Base-by-base conservation (phyloP, 2,113 vertebrate species). In the Pogonocichla stellata region DNA sequence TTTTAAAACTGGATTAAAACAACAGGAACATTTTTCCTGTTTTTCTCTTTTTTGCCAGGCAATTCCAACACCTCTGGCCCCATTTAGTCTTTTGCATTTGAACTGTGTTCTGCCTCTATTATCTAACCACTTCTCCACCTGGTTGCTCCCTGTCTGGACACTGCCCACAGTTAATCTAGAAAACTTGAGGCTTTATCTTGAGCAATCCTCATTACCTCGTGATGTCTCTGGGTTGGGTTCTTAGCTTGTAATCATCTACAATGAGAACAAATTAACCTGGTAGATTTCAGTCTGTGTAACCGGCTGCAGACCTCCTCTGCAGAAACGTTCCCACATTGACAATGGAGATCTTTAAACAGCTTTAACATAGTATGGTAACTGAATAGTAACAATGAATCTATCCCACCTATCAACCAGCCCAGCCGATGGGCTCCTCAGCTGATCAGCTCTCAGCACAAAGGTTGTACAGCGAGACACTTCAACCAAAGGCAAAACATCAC, bases 371-470 rank as follows among this genome's bases (percentile, higher is more conserved):
- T 42, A 42, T 42, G 16, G 40, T 42, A 42, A 42, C 34, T 31
- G 33, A 60, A 25, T 0, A 75, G 22, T 2, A 70, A 56, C 36
- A 34, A 57, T 40, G 28, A 60, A 69, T 47, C 48, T 3, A 8
- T 18, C 40, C 40, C 31, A 34, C 14, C 47, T 70, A 33, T 22
- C 0, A 0, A 47, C 6, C 66, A 56, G 77, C 43, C 33, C 2
- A 2, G 50, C 8, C 14, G 1, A 47, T 57, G 22, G 26, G 42
- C 28, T 80, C 25, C 71, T 67, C 31, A 69, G 70, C 50, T 40
- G 11, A 38, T 25, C 33, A 56, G 42, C n/a, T 69, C 31, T 69
- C 31, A 73, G 66, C 54, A 54, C 34, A 45, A 28, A 80, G 36
- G 61, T 0, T 40, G 65, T 58, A n/a, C 4, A 79, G 65, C 31